Base-by-base conservation (phyloP, 2,113 vertebrate species). In the Arenaria interpres region DNA sequence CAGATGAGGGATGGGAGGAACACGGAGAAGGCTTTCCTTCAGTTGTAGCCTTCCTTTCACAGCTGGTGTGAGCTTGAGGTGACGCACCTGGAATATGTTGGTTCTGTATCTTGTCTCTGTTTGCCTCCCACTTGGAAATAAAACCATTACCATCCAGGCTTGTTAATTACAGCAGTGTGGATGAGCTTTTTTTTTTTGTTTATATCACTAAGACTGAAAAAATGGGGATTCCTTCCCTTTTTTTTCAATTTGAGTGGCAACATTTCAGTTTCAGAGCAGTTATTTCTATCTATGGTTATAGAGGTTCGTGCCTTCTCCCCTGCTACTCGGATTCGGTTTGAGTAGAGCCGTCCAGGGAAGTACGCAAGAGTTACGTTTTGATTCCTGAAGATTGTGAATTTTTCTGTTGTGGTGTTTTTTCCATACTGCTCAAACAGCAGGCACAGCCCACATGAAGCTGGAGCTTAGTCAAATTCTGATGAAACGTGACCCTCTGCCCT, bases 401-500 rank as follows among this genome's bases (percentile, higher is more conserved):
- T 90, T 90, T 85, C 92, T 91, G 87, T 74, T 43, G 0, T 53
- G 59, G 51, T 78, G 46, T 91, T 88, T 89, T 94, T 93, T 95
- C 96, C 94, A 84, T 87, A 57, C 54, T 73, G 17, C 90, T 93
- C 89, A 60, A 95, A 74, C 75, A 45, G 33, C 77, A 90, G 96
- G 92, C 95, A 94, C 89, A 91, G 17, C 93, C 89, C 95, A 64
- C 68, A 6, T 41, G 59, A 41, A 71, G 72, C 51, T 93, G 95
- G 93, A 97, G 74, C 75, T 89, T 68, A 30, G 87, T 97, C 94
- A 79, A 72, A 93, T 77, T 94, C 96, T 96, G 95, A 95, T 95
- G 94, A 94, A 96, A 89, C 9, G 12, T 92, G 96, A 97, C 96
- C 96, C 88, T 84, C 90, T 97, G 88, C 94, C 96, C 97, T 98